Conservation (phyloP, 1,140 invertebrate genomes). For the Schlechtendalia chinensis region DNA sequence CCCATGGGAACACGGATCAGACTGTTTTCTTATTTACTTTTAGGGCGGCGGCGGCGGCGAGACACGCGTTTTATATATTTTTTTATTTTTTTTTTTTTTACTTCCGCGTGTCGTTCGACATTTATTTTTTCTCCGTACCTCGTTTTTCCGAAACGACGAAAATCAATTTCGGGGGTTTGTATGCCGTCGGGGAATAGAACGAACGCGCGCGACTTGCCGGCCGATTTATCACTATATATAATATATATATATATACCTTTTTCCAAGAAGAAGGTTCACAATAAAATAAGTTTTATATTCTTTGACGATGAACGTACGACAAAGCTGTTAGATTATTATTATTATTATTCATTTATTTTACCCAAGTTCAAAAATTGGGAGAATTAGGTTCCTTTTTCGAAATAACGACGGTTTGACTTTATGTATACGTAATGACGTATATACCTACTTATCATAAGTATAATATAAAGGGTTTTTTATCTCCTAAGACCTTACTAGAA, state of each 20-base stretch:
- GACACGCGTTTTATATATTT: background rate
- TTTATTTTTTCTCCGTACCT: conserved; percentile 37
- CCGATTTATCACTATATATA: conserved; percentile 41
- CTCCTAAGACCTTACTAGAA: background rate
- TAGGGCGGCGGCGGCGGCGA: background rate
- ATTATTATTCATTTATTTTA: conserved; percentile 7
- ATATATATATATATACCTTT: background rate
- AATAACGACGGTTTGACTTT: too few species aligned
- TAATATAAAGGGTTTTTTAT: conserved; percentile 8
- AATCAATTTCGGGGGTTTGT: conserved; percentile 47
- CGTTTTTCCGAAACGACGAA: conserved; percentile 41
- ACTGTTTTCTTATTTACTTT: conserved; percentile 38
- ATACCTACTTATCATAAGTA: background rate
- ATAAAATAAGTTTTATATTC: conserved; percentile 33
- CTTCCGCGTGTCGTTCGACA: background rate
- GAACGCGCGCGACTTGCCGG: background rate
- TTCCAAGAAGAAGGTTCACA: background rate
- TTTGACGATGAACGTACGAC: conserved; percentile 27
- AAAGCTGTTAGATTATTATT: background rate
- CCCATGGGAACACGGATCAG: background rate
- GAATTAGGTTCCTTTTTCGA: background rate
- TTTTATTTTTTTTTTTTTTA: background rate
- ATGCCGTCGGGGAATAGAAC: conserved; percentile 24
- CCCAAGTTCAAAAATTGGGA: background rate
- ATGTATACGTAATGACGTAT: background rate